These are phyloP conservation scores for Spodoptera frugiperda DNA, from an alignment of 1,140 invertebrate genomes.

Conservation along the genomic window DNA sequence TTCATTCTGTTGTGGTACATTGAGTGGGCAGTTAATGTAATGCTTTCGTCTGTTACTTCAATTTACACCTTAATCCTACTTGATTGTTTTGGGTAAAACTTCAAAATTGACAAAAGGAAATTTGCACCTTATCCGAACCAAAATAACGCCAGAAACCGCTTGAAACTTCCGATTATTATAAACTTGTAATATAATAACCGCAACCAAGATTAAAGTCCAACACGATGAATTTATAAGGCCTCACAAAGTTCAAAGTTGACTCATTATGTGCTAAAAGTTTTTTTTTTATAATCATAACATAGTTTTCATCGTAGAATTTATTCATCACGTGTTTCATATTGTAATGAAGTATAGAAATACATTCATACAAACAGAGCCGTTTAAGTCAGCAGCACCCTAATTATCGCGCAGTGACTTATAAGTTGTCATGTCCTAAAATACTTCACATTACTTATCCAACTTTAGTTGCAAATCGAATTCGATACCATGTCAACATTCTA, in stretches of 20 bases:
- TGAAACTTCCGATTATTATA: no score
- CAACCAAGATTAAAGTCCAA: no score
- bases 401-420: neutral
- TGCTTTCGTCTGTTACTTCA: conserved; percentile 1
- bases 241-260: neutral
- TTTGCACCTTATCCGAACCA: neutral
- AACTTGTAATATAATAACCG: no score
- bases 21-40: conserved; percentile 41
- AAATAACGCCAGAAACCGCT: neutral
- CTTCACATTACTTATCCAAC: neutral
- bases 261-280: no score
- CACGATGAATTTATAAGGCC: no score
- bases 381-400: neutral
- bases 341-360: neutral
- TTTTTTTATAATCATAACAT: no score
- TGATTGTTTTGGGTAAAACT: neutral
- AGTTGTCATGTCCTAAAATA: conserved; percentile 1
- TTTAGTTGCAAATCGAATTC: neutral
- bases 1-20: conserved; percentile 39
- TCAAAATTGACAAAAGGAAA: no score
- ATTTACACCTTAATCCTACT: conserved; percentile 19
- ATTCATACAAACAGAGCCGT: neutral
- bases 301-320: no score
- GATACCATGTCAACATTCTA: neutral
- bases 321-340: neutral